phyloP scores from a whole-genome alignment of 2,797 vertebrate species.

The Gymnoscopelus microlampas region DNA sequence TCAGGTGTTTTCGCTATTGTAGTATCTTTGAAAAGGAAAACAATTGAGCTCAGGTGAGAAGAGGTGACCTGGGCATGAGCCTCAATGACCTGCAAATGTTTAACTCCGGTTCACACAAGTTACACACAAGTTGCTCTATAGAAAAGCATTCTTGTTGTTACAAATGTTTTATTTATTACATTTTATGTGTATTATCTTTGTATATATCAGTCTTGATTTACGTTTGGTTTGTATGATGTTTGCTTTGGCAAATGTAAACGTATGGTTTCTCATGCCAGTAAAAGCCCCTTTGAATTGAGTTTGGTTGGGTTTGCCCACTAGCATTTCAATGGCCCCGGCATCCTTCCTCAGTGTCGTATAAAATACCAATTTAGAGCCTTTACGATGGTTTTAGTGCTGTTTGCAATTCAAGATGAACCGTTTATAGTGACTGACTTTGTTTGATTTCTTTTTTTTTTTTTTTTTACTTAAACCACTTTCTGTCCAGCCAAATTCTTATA shows the following conservation, averaged over 20 bases:
- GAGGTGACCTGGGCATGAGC: constrained; percentile 27
- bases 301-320: constrained; percentile 2
- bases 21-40: background rate
- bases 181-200: too few species aligned
- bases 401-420: constrained; percentile 7
- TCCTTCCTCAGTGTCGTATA: constrained; percentile 6
- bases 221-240: too few species aligned
- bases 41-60: constrained; percentile 5
- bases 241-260: too few species aligned
- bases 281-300: too few species aligned
- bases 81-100: constrained; percentile 6
- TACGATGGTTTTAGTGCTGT: constrained; percentile 14
- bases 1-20: constrained; percentile 9
- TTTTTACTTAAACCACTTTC: constrained; percentile 9
- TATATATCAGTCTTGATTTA: too few species aligned
- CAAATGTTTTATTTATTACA: too few species aligned
- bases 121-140: background rate
- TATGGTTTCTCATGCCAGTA: too few species aligned
- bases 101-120: constrained; percentile 23
- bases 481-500: constrained; percentile 3
- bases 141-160: background rate
- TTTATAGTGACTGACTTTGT: constrained; percentile 2
- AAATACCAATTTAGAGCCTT: constrained; percentile 18
- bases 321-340: constrained; percentile 3
- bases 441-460: constrained; percentile 9